These are phyloP conservation scores for Lamellibrachia satsuma DNA, from an alignment of 2,888 invertebrate genomes.

Conservation along the genomic window DNA sequence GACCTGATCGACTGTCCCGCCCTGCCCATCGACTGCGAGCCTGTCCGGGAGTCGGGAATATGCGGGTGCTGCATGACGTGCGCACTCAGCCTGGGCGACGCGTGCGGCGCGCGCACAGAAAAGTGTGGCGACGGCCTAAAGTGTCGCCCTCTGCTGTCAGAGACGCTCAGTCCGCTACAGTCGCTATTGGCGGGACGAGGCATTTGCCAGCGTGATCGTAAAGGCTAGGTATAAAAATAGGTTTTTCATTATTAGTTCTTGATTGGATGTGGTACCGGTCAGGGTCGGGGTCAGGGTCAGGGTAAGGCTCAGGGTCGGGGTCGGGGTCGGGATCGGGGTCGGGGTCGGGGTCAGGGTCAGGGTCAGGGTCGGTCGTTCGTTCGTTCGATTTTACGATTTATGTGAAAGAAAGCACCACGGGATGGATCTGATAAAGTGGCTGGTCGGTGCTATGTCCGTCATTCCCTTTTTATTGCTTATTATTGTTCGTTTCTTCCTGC, in stretches of 20 bases:
- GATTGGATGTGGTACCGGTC: too few relatives aligned
- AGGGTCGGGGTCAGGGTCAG: too few relatives aligned
- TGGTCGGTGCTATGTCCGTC: background rate
- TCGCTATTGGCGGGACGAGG: conserved; percentile 21
- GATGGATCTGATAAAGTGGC: too few relatives aligned
- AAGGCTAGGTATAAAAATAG: background rate
- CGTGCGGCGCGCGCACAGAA: conserved; percentile 33
- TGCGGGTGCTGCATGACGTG: conserved; percentile 36
- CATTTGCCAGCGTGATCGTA: conserved; percentile 7
- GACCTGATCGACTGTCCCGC: background rate
- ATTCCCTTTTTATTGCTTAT: background rate
- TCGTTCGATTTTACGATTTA: too few relatives aligned
- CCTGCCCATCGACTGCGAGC: conserved; percentile 29
- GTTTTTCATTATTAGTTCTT: background rate
- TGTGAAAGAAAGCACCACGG: too few relatives aligned
- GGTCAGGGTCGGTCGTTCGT: too few relatives aligned
- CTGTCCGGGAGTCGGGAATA: conserved; percentile 32
- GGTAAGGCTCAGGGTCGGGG: too few relatives aligned
- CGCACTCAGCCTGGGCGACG: conserved; percentile 28
- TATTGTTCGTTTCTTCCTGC: background rate
- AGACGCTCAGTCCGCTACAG: conserved; percentile 17
- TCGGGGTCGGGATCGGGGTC: too few relatives aligned
- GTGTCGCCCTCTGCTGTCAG: conserved; percentile 26
- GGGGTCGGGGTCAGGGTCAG: too few relatives aligned
- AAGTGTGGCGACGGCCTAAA: conserved; percentile 33